Evolutionary conservation across 2,888 invertebrate species (phyloP).

Genomic region (Ecliptopera silaceata): DNA sequence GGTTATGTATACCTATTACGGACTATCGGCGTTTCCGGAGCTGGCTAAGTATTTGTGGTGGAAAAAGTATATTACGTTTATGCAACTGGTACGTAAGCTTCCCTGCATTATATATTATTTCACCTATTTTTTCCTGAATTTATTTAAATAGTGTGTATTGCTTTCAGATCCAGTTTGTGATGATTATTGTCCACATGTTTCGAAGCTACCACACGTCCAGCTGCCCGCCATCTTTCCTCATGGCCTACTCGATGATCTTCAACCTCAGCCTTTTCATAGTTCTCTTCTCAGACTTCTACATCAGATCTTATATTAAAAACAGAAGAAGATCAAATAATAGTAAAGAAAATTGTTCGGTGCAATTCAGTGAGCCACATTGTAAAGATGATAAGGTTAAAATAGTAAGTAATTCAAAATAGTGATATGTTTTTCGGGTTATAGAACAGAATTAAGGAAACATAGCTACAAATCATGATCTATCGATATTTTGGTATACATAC

Average conservation of each 20-base stretch:
- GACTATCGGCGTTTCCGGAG: slow-evolving; percentile 10
- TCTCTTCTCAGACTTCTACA: slow-evolving; percentile 18
- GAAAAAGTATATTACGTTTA: slow-evolving; percentile 22
- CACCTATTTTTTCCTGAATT: too few relatives aligned
- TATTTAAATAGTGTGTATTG: too few relatives aligned
- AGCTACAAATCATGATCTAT: too few relatives aligned
- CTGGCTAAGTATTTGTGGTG: slow-evolving; percentile 22
- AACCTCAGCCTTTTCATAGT: slow-evolving; percentile 7
- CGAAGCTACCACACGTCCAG: slow-evolving; percentile 32
- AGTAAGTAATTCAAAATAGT: too few relatives aligned
- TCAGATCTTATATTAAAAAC: slow-evolving; percentile 1
- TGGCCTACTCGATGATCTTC: not conserved
- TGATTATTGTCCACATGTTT: slow-evolving; percentile 17
- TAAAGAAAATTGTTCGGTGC: not conserved
- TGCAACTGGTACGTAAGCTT: slow-evolving; percentile 21
- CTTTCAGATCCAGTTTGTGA: slow-evolving; percentile 18
- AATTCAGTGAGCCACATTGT: too few relatives aligned
- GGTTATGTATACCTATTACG: slow-evolving; percentile 23
- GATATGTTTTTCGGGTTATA: too few relatives aligned
- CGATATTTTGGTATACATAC: too few relatives aligned
- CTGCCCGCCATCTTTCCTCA: slow-evolving; percentile 17
- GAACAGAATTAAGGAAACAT: too few relatives aligned
- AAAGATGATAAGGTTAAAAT: too few relatives aligned
- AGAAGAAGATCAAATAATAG: not conserved
- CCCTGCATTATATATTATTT: too few relatives aligned